Percentiles rank a stretch among this genome's conserved stretches.
phyloP scores from a whole-genome alignment of 2,113 vertebrate genomes.

The Thymallus thymallus region DNA sequence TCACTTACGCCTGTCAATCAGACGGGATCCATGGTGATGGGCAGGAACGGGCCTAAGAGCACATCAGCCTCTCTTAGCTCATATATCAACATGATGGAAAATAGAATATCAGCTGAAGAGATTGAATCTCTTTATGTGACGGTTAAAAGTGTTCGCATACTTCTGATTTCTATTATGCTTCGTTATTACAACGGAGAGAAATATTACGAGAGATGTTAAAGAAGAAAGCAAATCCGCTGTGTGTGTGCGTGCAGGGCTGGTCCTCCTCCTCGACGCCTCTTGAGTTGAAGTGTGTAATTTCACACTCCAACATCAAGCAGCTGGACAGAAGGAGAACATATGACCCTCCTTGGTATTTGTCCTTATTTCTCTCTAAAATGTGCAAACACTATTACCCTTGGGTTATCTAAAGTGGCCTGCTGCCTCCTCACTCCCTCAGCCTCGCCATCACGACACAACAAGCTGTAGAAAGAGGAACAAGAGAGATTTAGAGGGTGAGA shows the following conservation, averaged over 20 bases:
- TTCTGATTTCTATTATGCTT: background rate
- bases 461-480: constrained; percentile 13
- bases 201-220: too few species aligned
- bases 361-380: constrained; percentile 68
- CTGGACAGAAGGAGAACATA: constrained; percentile 54
- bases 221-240: too few species aligned
- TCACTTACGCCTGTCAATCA: constrained; percentile 72
- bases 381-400: constrained; percentile 71
- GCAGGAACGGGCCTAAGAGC: constrained; percentile 49
- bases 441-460: constrained; percentile 53
- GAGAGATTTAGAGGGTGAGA: background rate
- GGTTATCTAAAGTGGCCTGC: constrained; percentile 64
- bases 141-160: background rate
- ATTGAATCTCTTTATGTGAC: constrained; percentile 24
- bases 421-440: constrained; percentile 13
- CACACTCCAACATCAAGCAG: constrained; percentile 67
- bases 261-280: constrained; percentile 28
- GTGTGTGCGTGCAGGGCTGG: constrained; percentile 38
- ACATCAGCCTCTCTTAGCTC: constrained; percentile 37
- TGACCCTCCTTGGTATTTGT: constrained; percentile 67
- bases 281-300: constrained; percentile 64
- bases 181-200: background rate
- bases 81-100: constrained; percentile 42
- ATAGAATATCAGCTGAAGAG: constrained; percentile 48
- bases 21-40: constrained; percentile 48